phyloP scores from a whole-genome alignment of 2,113 vertebrate genomes.

The Melospiza georgiana region DNA sequence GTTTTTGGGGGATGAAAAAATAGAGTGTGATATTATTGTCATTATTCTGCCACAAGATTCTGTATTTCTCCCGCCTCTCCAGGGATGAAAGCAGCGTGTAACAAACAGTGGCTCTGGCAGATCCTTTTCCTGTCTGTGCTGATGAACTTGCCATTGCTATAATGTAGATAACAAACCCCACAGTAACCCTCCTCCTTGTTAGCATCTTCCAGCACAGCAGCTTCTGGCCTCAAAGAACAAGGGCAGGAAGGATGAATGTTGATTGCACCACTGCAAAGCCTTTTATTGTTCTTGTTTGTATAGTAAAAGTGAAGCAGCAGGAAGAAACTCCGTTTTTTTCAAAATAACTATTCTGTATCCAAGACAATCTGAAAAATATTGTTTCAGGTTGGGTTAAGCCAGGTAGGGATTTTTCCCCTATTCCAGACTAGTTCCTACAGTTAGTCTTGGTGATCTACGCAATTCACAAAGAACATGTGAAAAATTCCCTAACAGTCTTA shows the following conservation, averaged over 20 bases:
- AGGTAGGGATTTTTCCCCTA: neutral
- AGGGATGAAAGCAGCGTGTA: neutral
- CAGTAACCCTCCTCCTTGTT: neutral
- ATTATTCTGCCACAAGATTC: neutral
- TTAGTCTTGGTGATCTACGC: neutral
- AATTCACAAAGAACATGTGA: neutral
- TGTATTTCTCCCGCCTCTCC: neutral
- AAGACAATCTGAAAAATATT: neutral
- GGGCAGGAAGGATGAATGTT: neutral
- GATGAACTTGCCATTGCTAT: constrained; percentile 22
- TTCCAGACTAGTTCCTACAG: neutral
- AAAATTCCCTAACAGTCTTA: neutral
- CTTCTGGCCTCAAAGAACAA: constrained; percentile 6
- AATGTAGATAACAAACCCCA: constrained; percentile 3
- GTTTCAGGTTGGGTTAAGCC: neutral
- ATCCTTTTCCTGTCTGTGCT: neutral
- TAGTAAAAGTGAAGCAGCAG: neutral
- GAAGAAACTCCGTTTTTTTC: neutral
- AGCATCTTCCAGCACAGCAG: neutral
- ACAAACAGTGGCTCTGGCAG: neutral
- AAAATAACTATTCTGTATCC: neutral
- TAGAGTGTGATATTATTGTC: neutral
- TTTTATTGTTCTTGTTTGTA: neutral
- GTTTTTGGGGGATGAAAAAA: neutral
- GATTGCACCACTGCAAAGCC: neutral